Evolutionary conservation across 2,113 vertebrate genomes (phyloP).

Genomic region (Prochilodus magdalenae): DNA sequence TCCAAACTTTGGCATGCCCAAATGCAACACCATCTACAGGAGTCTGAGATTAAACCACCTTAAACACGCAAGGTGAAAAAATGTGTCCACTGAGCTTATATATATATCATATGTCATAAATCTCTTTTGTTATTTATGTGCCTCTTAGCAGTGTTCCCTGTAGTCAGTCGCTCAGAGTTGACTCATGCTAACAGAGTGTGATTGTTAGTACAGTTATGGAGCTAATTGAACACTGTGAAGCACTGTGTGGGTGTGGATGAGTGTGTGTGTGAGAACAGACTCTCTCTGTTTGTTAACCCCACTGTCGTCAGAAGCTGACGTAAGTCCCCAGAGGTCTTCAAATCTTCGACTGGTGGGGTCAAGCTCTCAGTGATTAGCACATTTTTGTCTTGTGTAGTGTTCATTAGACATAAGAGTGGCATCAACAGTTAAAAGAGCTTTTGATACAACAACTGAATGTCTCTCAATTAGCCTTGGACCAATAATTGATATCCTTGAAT

Average conservation of each 20-base stretch:
- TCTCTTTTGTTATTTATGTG: background rate
- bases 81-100: too few relatives aligned
- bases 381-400: background rate
- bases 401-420: background rate
- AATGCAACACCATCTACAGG: too few relatives aligned
- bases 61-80: too few relatives aligned
- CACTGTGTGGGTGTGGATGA: slow-evolving; percentile 35
- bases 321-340: slow-evolving; percentile 25
- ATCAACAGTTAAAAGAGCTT: too few relatives aligned
- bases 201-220: slow-evolving; percentile 34
- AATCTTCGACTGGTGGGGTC: slow-evolving; percentile 23
- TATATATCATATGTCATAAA: background rate
- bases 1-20: too few relatives aligned
- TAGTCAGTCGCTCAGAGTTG: slow-evolving; percentile 36
- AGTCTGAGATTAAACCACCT: too few relatives aligned
- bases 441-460: too few relatives aligned
- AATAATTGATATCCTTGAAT: too few relatives aligned
- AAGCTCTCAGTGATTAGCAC: background rate
- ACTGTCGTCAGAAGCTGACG: slow-evolving; percentile 18
- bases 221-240: slow-evolving; percentile 45
- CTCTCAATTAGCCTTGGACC: too few relatives aligned
- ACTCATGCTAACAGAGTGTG: slow-evolving; percentile 37
- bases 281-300: slow-evolving; percentile 13
- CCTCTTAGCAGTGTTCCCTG: background rate
- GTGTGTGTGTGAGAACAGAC: slow-evolving; percentile 28